Evolutionary conservation across 2,797 vertebrate species (phyloP), one percentile per base, ranked within the genome.

Genomic region (Danio tinwini): DNA sequence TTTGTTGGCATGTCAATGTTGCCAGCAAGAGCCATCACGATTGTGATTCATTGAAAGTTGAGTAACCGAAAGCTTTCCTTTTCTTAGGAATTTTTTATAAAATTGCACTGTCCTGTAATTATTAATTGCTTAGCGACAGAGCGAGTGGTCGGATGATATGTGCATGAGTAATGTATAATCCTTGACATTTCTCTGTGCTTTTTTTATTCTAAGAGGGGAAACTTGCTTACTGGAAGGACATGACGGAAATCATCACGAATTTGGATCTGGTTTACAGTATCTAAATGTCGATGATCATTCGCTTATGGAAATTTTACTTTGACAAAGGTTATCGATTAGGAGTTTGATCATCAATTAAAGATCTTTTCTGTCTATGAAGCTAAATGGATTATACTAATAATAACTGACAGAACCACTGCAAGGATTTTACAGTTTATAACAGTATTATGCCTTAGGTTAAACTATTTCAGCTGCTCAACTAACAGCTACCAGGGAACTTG

Each of bases 71-170:
- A 91, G 90, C 89, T 91, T 92, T 92, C 88, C 83, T 90, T 91
- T 87, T 71, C 85, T 88, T 90, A 83, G 85, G 87, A 89, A 87
- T 91, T 88, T 93, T 90, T 93, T 93, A 92, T 90, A 88, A 90
- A 90, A 90, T 55, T 89, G 87, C 87, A 83, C 86, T 93, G 92
- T 93, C 91, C 75, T 91, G 88, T 92, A 92, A 92, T 90, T 91
- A 93, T 93, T 90, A 91, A 93, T 91, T 91, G 84, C 83, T 90
- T 90, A 88, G 84, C 86, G 89, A 88, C 84, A 5, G 63, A 83
- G 81, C 80, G 86, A 88, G 85, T 89, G 90, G 87, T 86, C 84
- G 84, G 81, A 85, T 87, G 79, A 86, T 82, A 84, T 89, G 81
- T 83, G 90, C 91, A 92, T 91, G 90, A 87, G 80, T 87, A 86